Percentiles rank a stretch among this genome's conserved stretches.
These are phyloP conservation scores for Abramis brama DNA, from an alignment of 2,113 vertebrate genomes.

Conservation along the genomic window DNA sequence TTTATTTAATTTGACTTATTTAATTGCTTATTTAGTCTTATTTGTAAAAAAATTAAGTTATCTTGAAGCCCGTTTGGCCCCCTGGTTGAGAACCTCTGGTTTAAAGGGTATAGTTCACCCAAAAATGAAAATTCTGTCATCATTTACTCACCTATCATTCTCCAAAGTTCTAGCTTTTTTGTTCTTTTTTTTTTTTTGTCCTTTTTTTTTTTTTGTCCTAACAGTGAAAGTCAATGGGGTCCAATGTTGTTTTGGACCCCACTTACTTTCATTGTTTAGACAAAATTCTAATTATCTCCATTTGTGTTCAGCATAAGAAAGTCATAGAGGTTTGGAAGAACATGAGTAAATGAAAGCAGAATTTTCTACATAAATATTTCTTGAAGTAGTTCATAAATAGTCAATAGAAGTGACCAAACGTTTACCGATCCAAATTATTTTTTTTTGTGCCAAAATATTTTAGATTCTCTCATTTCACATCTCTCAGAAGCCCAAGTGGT, in stretches of 20 bases:
- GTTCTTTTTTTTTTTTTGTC: no score
- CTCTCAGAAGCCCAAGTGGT: background rate
- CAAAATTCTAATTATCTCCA: background rate
- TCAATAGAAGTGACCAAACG: conserved; percentile 31
- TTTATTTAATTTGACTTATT: no score
- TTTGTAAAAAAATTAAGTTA: background rate
- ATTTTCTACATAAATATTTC: background rate
- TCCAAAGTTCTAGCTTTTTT: no score
- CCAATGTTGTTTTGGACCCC: background rate
- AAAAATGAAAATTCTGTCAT: background rate
- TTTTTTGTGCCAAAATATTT: conserved; percentile 51
- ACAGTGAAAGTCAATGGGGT: no score
- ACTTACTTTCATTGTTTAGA: background rate
- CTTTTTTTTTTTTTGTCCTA: no score
- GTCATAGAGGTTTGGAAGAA: background rate
- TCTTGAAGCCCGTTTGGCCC: background rate
- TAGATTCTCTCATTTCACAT: background rate
- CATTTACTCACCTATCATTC: background rate
- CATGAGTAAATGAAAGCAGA: background rate
- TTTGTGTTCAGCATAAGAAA: background rate
- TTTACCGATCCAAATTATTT: conserved; percentile 48
- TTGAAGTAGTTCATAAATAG: background rate
- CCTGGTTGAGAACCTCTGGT: background rate
- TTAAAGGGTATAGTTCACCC: background rate
- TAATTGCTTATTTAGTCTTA: background rate